These are phyloP conservation scores for Tryphoninae sp. DNA, from an alignment of 2,888 invertebrate species.

Conservation along the genomic window DNA sequence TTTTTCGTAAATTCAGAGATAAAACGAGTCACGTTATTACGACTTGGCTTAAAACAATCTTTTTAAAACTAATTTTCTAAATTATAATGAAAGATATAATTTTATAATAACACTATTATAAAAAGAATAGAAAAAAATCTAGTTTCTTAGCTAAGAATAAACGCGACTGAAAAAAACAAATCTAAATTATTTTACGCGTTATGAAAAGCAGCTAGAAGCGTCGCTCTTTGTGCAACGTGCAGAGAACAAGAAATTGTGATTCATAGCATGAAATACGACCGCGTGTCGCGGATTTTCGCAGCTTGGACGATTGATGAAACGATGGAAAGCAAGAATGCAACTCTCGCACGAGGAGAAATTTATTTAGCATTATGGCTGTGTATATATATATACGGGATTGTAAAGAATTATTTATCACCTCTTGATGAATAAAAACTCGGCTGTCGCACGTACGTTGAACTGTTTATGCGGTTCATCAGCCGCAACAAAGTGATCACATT, in stretches of 20 bases:
- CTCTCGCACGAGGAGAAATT: neutral
- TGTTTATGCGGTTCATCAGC: slow-evolving; percentile 62
- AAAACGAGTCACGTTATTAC: too few species aligned
- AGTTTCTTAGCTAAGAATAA: too few species aligned
- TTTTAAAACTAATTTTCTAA: too few species aligned
- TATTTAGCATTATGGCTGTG: neutral
- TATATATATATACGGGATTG: neutral
- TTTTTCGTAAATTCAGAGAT: neutral
- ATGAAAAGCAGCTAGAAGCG: neutral
- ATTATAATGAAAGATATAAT: too few species aligned
- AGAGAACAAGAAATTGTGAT: neutral
- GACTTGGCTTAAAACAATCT: too few species aligned
- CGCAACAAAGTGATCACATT: slow-evolving; percentile 76
- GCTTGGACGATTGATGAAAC: neutral
- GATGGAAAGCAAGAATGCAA: too few species aligned
- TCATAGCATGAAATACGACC: neutral
- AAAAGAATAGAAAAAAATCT: too few species aligned
- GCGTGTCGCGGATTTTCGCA: neutral
- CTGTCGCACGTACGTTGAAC: slow-evolving; percentile 55
- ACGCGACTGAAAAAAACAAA: too few species aligned
- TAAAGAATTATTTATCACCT: slow-evolving; percentile 27
- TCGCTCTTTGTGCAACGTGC: neutral
- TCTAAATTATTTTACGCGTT: too few species aligned
- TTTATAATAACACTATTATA: too few species aligned
- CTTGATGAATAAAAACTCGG: slow-evolving; percentile 59